Evolutionary conservation across 2,797 vertebrate genomes (phyloP), one percentile per base, ranked within the genome.

Genomic region (Meda fulgida): DNA sequence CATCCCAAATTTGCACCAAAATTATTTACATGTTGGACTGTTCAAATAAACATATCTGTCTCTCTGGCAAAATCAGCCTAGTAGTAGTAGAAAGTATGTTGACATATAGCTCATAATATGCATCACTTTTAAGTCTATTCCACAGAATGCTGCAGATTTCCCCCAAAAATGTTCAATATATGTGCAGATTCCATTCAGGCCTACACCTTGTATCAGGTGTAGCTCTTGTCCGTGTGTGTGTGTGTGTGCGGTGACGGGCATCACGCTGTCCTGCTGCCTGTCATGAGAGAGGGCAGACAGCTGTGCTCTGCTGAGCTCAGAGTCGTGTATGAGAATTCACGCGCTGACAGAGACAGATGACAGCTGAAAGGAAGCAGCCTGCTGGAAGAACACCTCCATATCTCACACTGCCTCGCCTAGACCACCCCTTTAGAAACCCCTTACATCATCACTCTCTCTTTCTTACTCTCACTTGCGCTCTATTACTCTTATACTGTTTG

Each of bases 291-390:
- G 77, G 78, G 26, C 63, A 40, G 81, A 87, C 77, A 87, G 76
- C 76, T 87, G 81, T 67, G 73, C 79, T 83, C 48, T 38, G 11
- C 63, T 46, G 18, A 40, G 71, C 36, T 67, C 48, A 63, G 46
- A n/a, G 13, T 38, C 14, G 48, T 72, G 70, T 65, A 40, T 26
- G 48, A 78, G 66, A 60, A 34, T 81, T 72, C 55, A 70, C 11
- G 23, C 11, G 48, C 18, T 76, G 84, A 84, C 75, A 67, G 77
- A 83, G 48, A 84, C 69, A 21, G 77, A 79, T 80, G 86, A 87
- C 69, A 75, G 86, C 69, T 80, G 69, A 84, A 80, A 84, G 66
- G 67, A 71, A 83, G 51, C 80, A 83, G 73, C 31, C 55, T 66
- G 81, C 75, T 78, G 65, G 75, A 65, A 34, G 53, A 84, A 71